Percentiles rank a stretch among this genome's conserved stretches.
Evolutionary conservation across 2,797 vertebrate species (phyloP).

Genomic region (Kryptolebias ocellatus): DNA sequence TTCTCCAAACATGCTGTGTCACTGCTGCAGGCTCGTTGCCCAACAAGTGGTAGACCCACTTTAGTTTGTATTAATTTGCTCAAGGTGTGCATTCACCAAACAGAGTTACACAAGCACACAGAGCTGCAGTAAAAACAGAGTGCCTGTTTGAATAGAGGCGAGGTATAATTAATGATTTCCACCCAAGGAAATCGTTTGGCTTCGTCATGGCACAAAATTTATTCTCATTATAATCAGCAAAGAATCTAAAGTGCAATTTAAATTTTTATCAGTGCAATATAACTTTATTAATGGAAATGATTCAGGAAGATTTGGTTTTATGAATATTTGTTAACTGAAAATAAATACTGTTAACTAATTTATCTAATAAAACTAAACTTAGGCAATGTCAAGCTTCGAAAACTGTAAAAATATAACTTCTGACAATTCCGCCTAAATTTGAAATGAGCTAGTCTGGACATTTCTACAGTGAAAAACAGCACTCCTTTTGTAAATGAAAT

Average conservation of each 20-base stretch:
- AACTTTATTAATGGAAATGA: neutral
- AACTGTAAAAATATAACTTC: neutral
- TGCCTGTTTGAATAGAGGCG: constrained; percentile 25
- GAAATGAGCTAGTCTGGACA: neutral
- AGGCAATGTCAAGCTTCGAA: neutral
- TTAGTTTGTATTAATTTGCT: constrained; percentile 65
- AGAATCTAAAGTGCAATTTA: neutral
- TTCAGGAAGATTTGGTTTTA: neutral
- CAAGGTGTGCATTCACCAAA: constrained; percentile 68
- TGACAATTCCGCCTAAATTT: neutral
- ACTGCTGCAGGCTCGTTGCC: constrained; percentile 64
- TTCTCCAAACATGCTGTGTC: constrained; percentile 75
- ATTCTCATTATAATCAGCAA: neutral
- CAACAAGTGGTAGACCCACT: constrained; percentile 35
- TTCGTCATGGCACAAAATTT: constrained; percentile 11
- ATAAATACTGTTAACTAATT: neutral
- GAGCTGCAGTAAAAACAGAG: constrained; percentile 13
- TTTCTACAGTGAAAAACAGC: neutral
- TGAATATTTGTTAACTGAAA: neutral
- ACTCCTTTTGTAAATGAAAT: neutral
- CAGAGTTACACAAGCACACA: constrained; percentile 53
- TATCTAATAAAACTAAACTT: neutral
- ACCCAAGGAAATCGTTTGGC: constrained; percentile 24
- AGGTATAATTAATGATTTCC: constrained; percentile 52
- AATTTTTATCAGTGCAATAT: no score